Evolutionary conservation across 2,888 invertebrate species (phyloP).

Genomic region (Tetrapedia diversipes): DNA sequence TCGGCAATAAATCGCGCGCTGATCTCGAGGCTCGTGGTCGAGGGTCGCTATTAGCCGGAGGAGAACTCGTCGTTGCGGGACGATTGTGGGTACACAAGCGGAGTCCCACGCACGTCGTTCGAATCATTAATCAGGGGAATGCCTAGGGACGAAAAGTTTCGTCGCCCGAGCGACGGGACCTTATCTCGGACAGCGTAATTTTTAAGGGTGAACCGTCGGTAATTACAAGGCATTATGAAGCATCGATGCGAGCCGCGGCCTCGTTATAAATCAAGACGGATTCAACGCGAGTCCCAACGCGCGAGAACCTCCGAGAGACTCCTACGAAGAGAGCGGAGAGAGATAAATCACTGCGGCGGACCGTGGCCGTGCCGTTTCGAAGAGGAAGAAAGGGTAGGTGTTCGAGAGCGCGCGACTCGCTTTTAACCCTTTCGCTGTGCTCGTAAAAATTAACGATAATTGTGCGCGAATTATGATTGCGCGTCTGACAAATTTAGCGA

Average conservation of each 20-base stretch:
- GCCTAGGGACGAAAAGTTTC: constrained; percentile 38
- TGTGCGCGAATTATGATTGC: too few species aligned
- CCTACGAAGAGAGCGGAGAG: constrained; percentile 38
- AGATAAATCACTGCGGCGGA: constrained; percentile 56
- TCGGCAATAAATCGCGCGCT: constrained; percentile 10
- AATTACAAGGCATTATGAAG: constrained; percentile 59
- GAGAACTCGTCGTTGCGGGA: neutral
- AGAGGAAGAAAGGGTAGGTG: neutral
- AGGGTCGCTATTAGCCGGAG: neutral
- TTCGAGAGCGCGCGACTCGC: neutral
- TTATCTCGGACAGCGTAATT: constrained; percentile 42
- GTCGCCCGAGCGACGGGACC: constrained; percentile 33
- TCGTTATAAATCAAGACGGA: constrained; percentile 60
- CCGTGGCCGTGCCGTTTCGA: neutral
- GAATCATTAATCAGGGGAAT: constrained; percentile 40
- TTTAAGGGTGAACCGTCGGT: constrained; percentile 31
- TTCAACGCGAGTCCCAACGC: constrained; percentile 28
- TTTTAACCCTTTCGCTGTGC: too few species aligned
- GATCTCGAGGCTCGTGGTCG: neutral
- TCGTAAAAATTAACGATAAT: too few species aligned
- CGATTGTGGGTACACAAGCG: neutral
- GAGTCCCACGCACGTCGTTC: constrained; percentile 23
- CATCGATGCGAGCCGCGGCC: constrained; percentile 52
- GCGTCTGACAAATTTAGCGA: too few species aligned
- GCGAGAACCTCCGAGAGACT: constrained; percentile 43